Base-by-base conservation (phyloP, 2,797 vertebrate genomes). In the Sebastes nivosus region DNA sequence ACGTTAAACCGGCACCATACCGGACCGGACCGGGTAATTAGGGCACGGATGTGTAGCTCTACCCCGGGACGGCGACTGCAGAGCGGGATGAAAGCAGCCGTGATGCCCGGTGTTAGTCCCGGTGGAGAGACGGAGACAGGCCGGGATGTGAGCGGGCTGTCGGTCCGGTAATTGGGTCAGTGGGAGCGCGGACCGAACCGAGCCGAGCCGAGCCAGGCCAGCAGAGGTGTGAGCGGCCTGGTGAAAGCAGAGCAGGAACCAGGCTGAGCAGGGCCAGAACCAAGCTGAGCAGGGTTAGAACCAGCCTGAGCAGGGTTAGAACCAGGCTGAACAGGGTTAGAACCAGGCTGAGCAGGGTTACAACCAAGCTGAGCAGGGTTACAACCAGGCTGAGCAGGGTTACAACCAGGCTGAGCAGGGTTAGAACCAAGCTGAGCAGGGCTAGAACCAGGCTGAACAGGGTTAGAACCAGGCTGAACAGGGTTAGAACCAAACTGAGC, bases 111-210 rank as follows among this genome's bases (percentile, higher is more conserved):
- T 12, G 68, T 30, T 46, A 6, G 42, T 18, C 14, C 42, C 42
- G 38, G 38, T 42, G 38, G 27, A 52, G 24, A 16, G 68, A 9
- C 20, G n/a, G 67, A 38, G 25, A 13, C 32, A 57, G 78, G 60
- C 60, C 36, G 36, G 30, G 50, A 57, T 24, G 30, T 8, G 11
- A 46, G 14, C 34, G 10, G 50, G 52, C 14, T 38, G 8, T 58
- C 29, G 36, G 64, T 83, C 80, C 63, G 74, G 9, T 86, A 85
- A 87, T 34, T n/a, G 82, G 80, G 77, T 80, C 87, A 82, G 32
- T 29, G 52, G 54, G 66, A 58, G 54, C 57, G 34, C 34, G 10
- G 10, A 36, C 34, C 34, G 34, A 16, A 20, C 66, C 25, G 36
- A 42, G 12, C 46, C 18, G 46, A n/a, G 46, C 46, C 46, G 46